Base-by-base conservation (phyloP, 2,888 invertebrate species). In the Lacanobia wlatinum region DNA sequence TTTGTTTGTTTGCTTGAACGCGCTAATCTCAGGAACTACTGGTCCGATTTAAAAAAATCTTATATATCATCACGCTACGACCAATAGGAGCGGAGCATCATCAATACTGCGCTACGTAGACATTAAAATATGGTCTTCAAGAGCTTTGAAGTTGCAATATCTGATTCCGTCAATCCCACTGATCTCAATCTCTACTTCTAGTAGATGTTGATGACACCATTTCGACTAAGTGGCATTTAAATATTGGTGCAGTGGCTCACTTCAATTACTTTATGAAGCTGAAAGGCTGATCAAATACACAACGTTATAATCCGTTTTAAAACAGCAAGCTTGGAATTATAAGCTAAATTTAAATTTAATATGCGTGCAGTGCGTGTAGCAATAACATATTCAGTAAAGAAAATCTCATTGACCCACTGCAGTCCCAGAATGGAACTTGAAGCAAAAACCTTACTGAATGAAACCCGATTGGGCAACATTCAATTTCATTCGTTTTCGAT, bases 371-470 rank as follows among this genome's bases (percentile, higher is more conserved):
- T 16, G 16, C 16, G 7, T 56, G 23, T 46, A 0, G 28, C 52
- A 64, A 53, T 43, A 61, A 28, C 8, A 50, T 16, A 53, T 38
- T n/a, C 23, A 55, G 9, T 5, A 7, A 38, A 80, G 34, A 84
- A 83, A 83, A 85, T 70, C 78, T 63, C 9, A 73, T 80, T 78
- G 81, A 85, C 84, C 84, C 46, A 83, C 53, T 78, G 34, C 46
- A 53, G 58, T 64, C 56, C 55, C 62, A 61, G 65, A 83, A 74
- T 67, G 70, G 58, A 80, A 66, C 71, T 46, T 66, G 43, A 58
- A 62, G 52, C 65, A 80, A 82, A 80, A 78, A 76, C 50, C 9
- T 53, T 61, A 53, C 43, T 83, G 67, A 83, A 78, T 76, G 53
- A 72, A 70, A 70, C 58, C n/a, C 52, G 69, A 66, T 80, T 75